These are phyloP conservation scores for Drosophila bifasciata DNA, from an alignment of 1,140 invertebrate genomes.

Conservation along the genomic window DNA sequence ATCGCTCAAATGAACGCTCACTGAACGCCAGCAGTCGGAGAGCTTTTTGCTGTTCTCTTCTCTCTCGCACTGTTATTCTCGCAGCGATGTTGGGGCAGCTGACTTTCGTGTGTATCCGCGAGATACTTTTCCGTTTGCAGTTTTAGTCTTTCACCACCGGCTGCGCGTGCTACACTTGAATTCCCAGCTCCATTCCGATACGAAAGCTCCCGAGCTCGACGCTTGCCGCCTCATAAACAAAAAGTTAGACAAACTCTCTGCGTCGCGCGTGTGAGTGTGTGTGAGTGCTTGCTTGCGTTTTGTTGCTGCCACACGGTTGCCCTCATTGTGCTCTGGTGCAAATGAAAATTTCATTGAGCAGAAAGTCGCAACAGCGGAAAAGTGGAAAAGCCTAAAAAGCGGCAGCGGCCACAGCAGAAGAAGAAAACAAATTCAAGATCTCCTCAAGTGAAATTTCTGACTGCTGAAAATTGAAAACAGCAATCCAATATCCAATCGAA, in stretches of 20 bases:
- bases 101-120: conserved; percentile 69
- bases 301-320: conserved; percentile 48
- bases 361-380: conserved; percentile 71
- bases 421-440: conserved; percentile 63
- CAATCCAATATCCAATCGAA: conserved; percentile 50
- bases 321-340: conserved; percentile 82
- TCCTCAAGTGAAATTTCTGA: conserved; percentile 55
- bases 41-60: conserved; percentile 17
- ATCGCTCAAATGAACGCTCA: conserved; percentile 69
- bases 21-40: conserved; percentile 1
- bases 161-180: conserved; percentile 37
- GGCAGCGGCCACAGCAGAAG: conserved; percentile 43
- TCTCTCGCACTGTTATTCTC: conserved; percentile 38
- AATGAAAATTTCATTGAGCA: conserved; percentile 81
- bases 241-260: conserved; percentile 71
- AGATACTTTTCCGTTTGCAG: conserved; percentile 51
- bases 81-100: conserved; percentile 26
- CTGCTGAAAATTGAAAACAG: conserved; percentile 36
- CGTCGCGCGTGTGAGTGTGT: conserved; percentile 35
- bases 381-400: conserved; percentile 75
- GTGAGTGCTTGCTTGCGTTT: conserved; percentile 35
- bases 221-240: conserved; percentile 63
- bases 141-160: conserved; percentile 67
- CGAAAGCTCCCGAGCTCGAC: conserved; percentile 37
- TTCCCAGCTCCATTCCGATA: conserved; percentile 7